Evolutionary conservation across 2,113 vertebrate species (phyloP).

Genomic region (Paradoxurus hermaphroditus): DNA sequence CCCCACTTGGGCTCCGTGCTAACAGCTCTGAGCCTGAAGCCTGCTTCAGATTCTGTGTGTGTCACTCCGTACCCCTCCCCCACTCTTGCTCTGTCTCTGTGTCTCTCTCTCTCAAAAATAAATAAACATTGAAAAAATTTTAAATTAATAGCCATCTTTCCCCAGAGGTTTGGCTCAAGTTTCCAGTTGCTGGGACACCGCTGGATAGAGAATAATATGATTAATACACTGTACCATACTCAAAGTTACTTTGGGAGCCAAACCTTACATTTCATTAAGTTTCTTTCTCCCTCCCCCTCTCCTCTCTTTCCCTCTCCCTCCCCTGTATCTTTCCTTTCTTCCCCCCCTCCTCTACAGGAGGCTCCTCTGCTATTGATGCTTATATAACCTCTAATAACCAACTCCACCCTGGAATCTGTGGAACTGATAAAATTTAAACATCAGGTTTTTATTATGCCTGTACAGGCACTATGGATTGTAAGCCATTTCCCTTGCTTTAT

Average conservation of each 20-base stretch:
- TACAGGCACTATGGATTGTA: neutral
- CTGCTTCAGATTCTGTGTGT: no score
- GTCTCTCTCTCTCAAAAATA: no score
- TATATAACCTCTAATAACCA: neutral
- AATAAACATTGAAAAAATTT: no score
- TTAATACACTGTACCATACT: neutral
- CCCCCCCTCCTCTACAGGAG: neutral
- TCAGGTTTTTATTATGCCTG: neutral
- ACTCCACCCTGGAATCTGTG: neutral
- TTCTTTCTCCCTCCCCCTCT: neutral
- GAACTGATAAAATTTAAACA: neutral
- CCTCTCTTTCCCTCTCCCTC: neutral
- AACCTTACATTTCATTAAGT: neutral
- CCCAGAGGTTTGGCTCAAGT: neutral
- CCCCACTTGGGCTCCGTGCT: no score
- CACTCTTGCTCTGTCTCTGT: no score
- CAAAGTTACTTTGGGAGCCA: slow-evolving; percentile 3
- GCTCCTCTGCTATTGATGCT: neutral
- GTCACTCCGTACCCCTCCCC: no score
- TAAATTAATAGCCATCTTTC: slow-evolving; percentile 13
- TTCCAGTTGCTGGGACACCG: neutral
- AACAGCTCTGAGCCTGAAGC: no score
- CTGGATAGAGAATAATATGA: neutral
- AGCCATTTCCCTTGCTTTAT: neutral
- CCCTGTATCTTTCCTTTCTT: rapidly evolving